These are phyloP conservation scores for Dyspetes luteomarginatus DNA, from an alignment of 2,888 invertebrate genomes.

Conservation along the genomic window DNA sequence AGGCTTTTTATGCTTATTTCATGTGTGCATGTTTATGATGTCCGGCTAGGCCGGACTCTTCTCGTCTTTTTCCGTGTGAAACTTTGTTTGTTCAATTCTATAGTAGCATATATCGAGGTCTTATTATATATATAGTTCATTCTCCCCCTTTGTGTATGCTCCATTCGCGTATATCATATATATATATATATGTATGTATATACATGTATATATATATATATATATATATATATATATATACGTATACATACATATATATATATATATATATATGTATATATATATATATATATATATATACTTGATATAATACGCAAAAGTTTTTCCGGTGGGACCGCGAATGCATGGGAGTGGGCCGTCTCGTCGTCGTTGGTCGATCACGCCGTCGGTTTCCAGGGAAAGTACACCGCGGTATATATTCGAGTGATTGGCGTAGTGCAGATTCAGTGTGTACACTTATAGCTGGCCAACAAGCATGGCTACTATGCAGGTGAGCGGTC, in stretches of 20 bases:
- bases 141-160: constrained; percentile 48
- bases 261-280: too few relatives aligned
- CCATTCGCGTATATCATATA: constrained; percentile 49
- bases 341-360: too few relatives aligned
- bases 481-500: constrained; percentile 78
- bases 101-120: too few relatives aligned
- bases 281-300: neutral
- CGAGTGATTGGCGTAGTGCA: constrained; percentile 78
- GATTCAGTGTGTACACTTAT: constrained; percentile 79
- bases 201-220: too few relatives aligned
- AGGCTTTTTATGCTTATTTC: too few relatives aligned
- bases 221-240: too few relatives aligned
- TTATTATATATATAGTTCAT: neutral
- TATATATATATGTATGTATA: too few relatives aligned
- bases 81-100: constrained; percentile 8
- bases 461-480: constrained; percentile 76
- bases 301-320: constrained; percentile 46
- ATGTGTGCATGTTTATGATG: neutral
- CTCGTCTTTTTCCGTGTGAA: neutral
- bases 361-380: constrained; percentile 37
- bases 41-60: neutral
- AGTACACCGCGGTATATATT: constrained; percentile 81
- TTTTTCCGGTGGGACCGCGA: constrained; percentile 61
- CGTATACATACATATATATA: too few relatives aligned
- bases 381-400: constrained; percentile 74